A percentile compares a stretch with the other conserved stretches of the same genome.
Conservation (phyloP, 2,113 vertebrate genomes). For the Xenus cinereus region DNA sequence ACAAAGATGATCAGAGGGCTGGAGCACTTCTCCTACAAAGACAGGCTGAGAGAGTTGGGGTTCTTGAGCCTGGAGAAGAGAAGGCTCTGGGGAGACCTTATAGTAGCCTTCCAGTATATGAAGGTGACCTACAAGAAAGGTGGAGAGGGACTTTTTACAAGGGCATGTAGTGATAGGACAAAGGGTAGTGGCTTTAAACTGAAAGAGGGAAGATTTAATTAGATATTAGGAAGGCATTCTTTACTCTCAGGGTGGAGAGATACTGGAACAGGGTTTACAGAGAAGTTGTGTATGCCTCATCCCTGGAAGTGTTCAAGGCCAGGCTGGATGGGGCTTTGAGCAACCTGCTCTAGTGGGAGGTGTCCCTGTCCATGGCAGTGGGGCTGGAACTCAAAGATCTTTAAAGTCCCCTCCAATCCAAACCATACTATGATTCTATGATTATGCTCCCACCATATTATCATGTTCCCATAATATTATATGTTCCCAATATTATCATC, state of each 20-base stretch:
- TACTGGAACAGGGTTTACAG: background rate
- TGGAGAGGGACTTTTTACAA: background rate
- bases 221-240: background rate
- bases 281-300: background rate
- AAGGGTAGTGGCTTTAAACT: background rate
- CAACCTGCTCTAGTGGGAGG: background rate
- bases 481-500: background rate
- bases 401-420: background rate
- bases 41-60: background rate
- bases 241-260: background rate
- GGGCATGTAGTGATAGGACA: background rate
- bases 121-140: background rate
- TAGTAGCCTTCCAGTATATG: background rate
- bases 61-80: background rate
- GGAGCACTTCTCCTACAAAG: background rate
- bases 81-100: background rate
- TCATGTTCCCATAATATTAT: background rate
- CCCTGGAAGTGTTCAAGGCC: background rate
- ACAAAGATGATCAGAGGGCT: background rate
- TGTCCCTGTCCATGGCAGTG: background rate
- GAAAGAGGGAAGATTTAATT: background rate
- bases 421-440: background rate
- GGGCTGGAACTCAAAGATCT: background rate
- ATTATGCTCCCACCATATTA: background rate
- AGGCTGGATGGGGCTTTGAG: background rate